Evolutionary conservation across 2,113 vertebrate genomes (phyloP).

Genomic region (Cygnus atratus): DNA sequence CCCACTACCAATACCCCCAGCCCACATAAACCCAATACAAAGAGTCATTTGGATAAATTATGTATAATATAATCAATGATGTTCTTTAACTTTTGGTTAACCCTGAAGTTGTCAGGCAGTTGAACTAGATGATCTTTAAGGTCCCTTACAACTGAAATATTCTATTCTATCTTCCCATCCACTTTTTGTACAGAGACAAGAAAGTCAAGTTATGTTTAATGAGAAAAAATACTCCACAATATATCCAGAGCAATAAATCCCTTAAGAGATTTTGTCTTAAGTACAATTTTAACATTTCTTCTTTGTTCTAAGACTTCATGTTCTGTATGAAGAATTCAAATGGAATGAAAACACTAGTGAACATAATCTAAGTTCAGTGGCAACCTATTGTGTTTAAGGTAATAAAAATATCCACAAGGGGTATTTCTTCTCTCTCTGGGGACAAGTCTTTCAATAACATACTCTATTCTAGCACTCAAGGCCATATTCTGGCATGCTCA

Average conservation of each 20-base stretch:
- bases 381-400: background rate
- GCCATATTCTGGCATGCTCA: background rate
- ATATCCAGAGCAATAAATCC: slow-evolving; percentile 4
- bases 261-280: slow-evolving; percentile 16
- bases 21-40: too few species aligned
- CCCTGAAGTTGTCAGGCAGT: too few species aligned
- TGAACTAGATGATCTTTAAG: too few species aligned
- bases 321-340: background rate
- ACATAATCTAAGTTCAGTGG: slow-evolving; percentile 9
- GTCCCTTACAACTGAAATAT: too few species aligned
- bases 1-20: too few species aligned
- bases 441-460: background rate
- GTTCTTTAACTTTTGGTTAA: too few species aligned
- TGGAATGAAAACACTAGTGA: background rate
- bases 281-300: background rate
- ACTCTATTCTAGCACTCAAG: background rate
- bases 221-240: background rate
- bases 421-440: background rate
- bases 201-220: background rate
- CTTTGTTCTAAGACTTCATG: background rate
- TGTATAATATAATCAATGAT: too few species aligned
- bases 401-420: background rate
- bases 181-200: background rate
- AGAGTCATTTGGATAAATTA: too few species aligned
- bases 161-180: background rate